Evolutionary conservation across 2,888 invertebrate genomes (phyloP).

Genomic region (Metalampra italica): DNA sequence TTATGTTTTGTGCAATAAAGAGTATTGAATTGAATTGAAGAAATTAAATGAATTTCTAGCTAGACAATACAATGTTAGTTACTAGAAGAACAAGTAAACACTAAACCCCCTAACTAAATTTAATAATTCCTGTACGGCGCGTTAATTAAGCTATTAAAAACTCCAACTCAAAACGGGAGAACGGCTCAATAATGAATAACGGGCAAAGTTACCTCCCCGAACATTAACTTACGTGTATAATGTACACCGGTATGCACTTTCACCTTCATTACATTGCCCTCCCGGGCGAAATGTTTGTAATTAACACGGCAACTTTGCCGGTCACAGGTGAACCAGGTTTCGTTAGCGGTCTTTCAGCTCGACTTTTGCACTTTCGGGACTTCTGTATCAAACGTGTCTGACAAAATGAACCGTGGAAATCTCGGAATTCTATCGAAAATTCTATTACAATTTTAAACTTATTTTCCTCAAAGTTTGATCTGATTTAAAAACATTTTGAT

Average conservation of each 20-base stretch:
- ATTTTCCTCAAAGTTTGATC: no score
- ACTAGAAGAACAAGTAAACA: no score
- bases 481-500: no score
- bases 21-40: no score
- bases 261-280: constrained; percentile 46
- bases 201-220: constrained; percentile 33
- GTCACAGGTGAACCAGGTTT: constrained; percentile 52
- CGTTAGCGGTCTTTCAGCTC: constrained; percentile 35
- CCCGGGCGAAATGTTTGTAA: constrained; percentile 49
- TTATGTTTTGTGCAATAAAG: no score
- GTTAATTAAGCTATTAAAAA: constrained; percentile 2
- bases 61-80: no score
- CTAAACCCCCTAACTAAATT: no score
- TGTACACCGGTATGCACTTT: constrained; percentile 55
- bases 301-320: constrained; percentile 56
- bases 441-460: no score
- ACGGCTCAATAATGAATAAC: constrained; percentile 45
- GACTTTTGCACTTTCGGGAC: constrained; percentile 23
- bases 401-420: background rate
- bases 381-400: background rate
- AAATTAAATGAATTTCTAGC: no score
- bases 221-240: constrained; percentile 9
- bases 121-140: no score
- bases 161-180: constrained; percentile 22
- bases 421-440: no score